phyloP scores from a whole-genome alignment of 1,140 invertebrate genomes.

The Aphelinus certus region DNA sequence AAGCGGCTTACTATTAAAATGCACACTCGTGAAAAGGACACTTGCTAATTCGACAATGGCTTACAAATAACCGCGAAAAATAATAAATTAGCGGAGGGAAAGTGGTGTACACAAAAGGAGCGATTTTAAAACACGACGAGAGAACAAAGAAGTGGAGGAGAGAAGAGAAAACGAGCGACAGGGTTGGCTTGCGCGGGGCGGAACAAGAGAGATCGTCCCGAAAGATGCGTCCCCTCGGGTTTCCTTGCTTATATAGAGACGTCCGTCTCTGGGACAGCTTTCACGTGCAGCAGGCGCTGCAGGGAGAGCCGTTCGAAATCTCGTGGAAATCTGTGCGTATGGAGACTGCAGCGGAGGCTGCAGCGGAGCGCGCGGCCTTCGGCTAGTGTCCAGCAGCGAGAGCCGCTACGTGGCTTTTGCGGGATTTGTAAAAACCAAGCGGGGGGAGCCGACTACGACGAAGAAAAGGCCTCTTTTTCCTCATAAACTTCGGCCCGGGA shows the following conservation, averaged over 20 bases:
- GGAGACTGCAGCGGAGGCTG: too few relatives aligned
- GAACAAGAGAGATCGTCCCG: too few relatives aligned
- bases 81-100: too few relatives aligned
- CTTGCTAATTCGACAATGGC: too few relatives aligned
- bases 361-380: not conserved
- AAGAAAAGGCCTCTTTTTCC: not conserved
- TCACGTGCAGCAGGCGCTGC: not conserved
- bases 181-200: too few relatives aligned
- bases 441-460: not conserved
- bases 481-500: not conserved
- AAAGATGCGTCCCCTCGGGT: not conserved
- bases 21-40: too few relatives aligned
- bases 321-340: conserved; percentile 10
- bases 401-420: not conserved
- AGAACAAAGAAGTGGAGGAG: too few relatives aligned
- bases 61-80: too few relatives aligned
- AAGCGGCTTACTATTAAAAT: too few relatives aligned
- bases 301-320: conserved; percentile 1
- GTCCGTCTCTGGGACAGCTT: conserved; percentile 4
- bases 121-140: too few relatives aligned
- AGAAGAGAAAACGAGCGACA: too few relatives aligned
- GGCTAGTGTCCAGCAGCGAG: not conserved
- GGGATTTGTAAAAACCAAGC: not conserved
- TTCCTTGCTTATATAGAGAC: conserved; percentile 12
- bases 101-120: too few relatives aligned